Evolutionary conservation across 1,140 invertebrate species (phyloP), one percentile per base, ranked within the genome.

Genomic region (Drosophila prosaltans): DNA sequence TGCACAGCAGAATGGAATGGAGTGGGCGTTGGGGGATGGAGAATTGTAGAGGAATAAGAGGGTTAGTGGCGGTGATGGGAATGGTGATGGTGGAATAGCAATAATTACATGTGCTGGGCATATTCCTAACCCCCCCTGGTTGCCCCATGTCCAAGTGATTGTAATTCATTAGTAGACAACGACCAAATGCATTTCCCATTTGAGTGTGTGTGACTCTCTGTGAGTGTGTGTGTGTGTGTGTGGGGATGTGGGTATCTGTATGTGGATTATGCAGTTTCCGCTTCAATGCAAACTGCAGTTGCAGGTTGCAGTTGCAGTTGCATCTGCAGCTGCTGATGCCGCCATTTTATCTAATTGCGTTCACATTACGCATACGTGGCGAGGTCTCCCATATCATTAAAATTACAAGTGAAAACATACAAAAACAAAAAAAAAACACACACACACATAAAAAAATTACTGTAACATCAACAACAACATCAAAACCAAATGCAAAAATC

Each of bases 131-230:
- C 8, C 2, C n/a, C 40, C 40, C 24, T 41, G 7, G 30, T 11
- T 16, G 9, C 24, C 4, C 55, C 24, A 40, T 43, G 48, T 4
- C 81, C 80, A 86, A 81, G 81, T 83, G 80, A 86, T 88, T 86
- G 85, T 86, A 86, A 86, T 86, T 86, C 84, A 86, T 86, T 86
- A 86, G 83, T 88, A 82, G 83, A 86, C 83, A 86, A 80, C 83
- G 81, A 86, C 73, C 84, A 80, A 80, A 80, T 86, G 83, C 83
- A 86, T 88, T 84, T 84, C 77, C 81, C 77, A 80, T 84, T 63
- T 55, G 61, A 39, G 51, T 69, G 48, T n/a, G 41, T 80, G 69
- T 30, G 28, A 30, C 2, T 16, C 16, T 16, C 16, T 69, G 26
- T 51, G 58, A 55, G 65, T 32, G 48, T 16, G 48, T 30, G 57